Evolutionary conservation across 30 jellyfish, hydroid and myxozoan genomes (phyloP), one percentile per base, ranked within the genome.

Genomic region (Pseudorhiza aurosa): DNA sequence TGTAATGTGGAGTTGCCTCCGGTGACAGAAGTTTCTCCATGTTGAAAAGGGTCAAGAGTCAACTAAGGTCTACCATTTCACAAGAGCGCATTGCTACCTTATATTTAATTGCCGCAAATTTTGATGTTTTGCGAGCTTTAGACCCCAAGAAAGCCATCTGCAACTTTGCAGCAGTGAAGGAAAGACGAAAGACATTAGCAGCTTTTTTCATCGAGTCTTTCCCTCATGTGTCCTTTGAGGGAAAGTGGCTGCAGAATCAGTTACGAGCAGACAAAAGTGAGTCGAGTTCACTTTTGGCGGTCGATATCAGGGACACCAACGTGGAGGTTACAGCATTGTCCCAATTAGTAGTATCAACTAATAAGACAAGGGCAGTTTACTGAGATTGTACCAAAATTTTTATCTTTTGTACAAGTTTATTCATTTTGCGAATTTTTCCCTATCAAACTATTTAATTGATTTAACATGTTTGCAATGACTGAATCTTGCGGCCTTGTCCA

Each of bases 21-120:
- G 82, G 68, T 6, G 72, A 68, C 39, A 68, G 71, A 68, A 42
- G 82, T 24, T 68, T 68, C 82, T 68, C 82, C 82, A 40, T 68
- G 17, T 29, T 68, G 82, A 68, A 68, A 68, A 40, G 82, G 30
- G 71, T 68, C 17, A 68, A 46, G 82, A 68, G 29, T 26, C 30
- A 68, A 30, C 29, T 68, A 6, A 21, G 82, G 17, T 68, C 72
- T 8, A 68, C 82, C 19, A 68, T 68, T 44, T 68, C 82, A 68
- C 82, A 68, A 68, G 82, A 68, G 27, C 12, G 62, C 12, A 40
- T 12, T 19, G 63, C 35, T 27, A 18, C 85, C 9, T 32, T 72
- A 32, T 30, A 64, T 28, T 18, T 65, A 36, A 65, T 65, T 64
- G 79, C 79, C 29, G 63, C 60, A 31, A 65, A 65, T 65, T n/a